Conservation (phyloP, 2,888 invertebrate species). For the Rhamphomyia laevipes region DNA sequence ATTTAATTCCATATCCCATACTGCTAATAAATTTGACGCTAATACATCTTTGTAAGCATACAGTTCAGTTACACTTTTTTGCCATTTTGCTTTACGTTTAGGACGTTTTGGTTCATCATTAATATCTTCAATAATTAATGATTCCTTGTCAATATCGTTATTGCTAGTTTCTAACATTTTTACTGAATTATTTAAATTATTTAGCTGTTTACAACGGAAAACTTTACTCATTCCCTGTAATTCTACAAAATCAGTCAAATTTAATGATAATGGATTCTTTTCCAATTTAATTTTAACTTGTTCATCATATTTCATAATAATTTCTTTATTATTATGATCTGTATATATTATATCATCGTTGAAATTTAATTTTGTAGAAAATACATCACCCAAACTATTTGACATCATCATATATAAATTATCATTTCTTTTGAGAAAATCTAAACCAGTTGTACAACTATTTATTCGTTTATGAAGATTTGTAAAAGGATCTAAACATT, state of each 20-base stretch:
- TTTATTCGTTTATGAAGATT: constrained; percentile 23
- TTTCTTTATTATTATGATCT: neutral
- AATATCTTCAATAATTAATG: neutral
- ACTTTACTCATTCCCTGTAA: constrained; percentile 19
- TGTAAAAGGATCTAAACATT: constrained; percentile 20
- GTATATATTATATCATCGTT: constrained; percentile 1
- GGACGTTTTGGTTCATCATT: neutral
- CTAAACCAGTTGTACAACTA: constrained; percentile 25
- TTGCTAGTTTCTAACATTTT: neutral
- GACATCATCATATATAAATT: constrained; percentile 22
- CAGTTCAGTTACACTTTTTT: constrained; percentile 18
- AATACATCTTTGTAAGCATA: constrained; percentile 23
- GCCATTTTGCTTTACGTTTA: constrained; percentile 20
- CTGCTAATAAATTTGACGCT: constrained; percentile 18
- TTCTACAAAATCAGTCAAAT: constrained; percentile 5
- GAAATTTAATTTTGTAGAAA: neutral
- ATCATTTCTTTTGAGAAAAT: constrained; percentile 18
- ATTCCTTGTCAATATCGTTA: neutral
- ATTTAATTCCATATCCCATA: constrained; percentile 23
- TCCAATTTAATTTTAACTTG: neutral
- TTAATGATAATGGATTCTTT: neutral
- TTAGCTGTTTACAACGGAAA: constrained; percentile 19
- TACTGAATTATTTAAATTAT: constrained; percentile 8
- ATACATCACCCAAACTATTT: constrained; percentile 19
- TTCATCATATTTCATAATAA: constrained; percentile 6